Evolutionary conservation across 2,888 invertebrate species (phyloP).

Genomic region (Meta bourneti): DNA sequence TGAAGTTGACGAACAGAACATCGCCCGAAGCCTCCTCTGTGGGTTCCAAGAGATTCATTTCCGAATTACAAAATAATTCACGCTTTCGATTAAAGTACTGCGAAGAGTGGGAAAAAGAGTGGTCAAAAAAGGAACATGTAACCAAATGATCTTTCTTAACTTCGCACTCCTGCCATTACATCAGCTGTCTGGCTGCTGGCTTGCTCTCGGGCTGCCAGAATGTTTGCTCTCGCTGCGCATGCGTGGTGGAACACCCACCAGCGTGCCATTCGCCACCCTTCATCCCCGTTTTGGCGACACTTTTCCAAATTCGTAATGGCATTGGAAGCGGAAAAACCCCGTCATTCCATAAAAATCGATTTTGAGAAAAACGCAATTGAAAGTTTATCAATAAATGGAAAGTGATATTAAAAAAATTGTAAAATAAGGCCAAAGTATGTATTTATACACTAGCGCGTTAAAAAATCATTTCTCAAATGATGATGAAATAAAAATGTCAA

Average conservation of each 20-base stretch:
- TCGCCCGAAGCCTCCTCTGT: constrained; percentile 89
- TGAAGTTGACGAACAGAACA: constrained; percentile 96
- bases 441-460: no score
- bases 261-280: no score
- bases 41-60: constrained; percentile 86
- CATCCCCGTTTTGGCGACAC: no score
- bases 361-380: no score
- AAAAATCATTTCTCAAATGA: no score
- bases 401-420: no score
- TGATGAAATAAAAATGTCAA: no score
- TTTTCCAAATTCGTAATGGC: no score
- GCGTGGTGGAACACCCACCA: neutral
- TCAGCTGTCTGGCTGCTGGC: constrained; percentile 69
- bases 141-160: constrained; percentile 19
- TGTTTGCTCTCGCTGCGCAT: neutral
- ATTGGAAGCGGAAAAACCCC: no score
- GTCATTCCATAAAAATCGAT: no score
- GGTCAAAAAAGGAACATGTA: constrained; percentile 33
- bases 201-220: constrained; percentile 1
- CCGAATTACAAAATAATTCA: neutral
- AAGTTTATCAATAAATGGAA: no score
- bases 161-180: constrained; percentile 69
- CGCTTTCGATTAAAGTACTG: neutral
- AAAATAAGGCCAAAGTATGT: no score
- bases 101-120: neutral